Base-by-base conservation (phyloP, 2,797 vertebrate genomes). In the Chrosomus eos region DNA sequence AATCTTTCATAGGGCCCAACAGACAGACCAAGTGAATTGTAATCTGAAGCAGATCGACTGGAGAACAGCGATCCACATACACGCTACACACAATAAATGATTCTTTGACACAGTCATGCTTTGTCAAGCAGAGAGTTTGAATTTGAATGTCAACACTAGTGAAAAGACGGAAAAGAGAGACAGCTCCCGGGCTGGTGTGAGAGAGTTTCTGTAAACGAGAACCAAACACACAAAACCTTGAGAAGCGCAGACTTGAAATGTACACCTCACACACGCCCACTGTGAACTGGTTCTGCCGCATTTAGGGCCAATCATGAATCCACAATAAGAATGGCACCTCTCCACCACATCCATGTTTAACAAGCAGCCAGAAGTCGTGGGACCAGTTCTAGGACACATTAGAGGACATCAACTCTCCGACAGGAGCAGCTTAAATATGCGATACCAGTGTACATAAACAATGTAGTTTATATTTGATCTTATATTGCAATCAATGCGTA, bases 231-330 rank as follows among this genome's bases (percentile, higher is more conserved):
- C 71, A 89, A 81, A 80, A 81, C 74, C 40, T 64, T 79, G 55
- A 62, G 84, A 83, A 91, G 82, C 60, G 21, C 64, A 87, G 72
- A 80, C 60, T 60, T 83, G 81, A 82, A 70, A 85, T 16, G 33
- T 62, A 84, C 43, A 84, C 85, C 58, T n/a, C 43, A 45, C 81
- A 45, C 81, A 81, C 51, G 28, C 77, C 88, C 88, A 81, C 81
- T 11, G 48, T 18, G 88, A 95, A 95, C 94, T 85, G 91, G 93
- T 94, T 94, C 84, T 73, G 81, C 92, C 58, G 48, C 91, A 90
- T 90, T 88, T 60, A 88, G 33, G 85, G 38, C 40, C 43, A 40
- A 80, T 89, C 40, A 55, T 19, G 14, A 86, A 53, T 72, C 26
- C 68, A 71, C n/a, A 53, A 19, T 43, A 26, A 79, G 53, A 80